phyloP scores from a whole-genome alignment of 2,113 vertebrate genomes.

The Prionailurus viverrinus region DNA sequence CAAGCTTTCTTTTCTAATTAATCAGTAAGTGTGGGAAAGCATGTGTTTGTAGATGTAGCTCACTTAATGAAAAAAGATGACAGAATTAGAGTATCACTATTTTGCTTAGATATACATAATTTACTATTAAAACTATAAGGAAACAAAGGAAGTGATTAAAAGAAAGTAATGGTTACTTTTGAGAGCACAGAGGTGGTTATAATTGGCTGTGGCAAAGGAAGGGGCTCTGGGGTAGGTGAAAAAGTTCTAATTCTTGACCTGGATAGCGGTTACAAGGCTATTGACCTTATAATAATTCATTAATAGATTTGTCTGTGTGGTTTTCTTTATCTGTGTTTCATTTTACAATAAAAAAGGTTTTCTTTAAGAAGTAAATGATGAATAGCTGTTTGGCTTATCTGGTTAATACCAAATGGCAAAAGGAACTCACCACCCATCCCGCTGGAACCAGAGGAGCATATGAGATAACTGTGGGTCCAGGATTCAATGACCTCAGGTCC shows the following conservation, averaged over 20 bases:
- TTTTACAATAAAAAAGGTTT: background rate
- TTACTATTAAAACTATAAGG: background rate
- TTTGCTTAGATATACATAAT: background rate
- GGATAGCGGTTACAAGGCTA: background rate
- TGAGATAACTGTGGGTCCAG: background rate
- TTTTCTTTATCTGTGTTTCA: background rate
- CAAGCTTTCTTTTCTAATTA: conserved; percentile 1
- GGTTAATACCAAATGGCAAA: background rate
- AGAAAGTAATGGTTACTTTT: background rate
- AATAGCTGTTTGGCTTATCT: background rate
- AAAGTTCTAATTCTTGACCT: background rate
- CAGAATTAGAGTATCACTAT: background rate
- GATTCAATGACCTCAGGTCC: background rate
- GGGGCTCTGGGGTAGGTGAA: background rate
- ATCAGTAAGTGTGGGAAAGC: background rate
- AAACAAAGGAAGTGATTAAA: background rate
- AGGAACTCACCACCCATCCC: background rate
- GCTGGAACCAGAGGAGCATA: background rate
- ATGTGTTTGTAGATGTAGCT: background rate
- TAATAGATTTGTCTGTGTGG: background rate
- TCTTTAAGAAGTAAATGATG: conserved; percentile 6
- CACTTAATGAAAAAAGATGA: background rate
- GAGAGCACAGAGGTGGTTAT: background rate
- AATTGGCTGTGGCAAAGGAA: background rate
- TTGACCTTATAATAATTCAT: background rate